These are phyloP conservation scores for Montipora sp. DNA, from an alignment of 64 coral and sea anemone genomes.

Conservation along the genomic window DNA sequence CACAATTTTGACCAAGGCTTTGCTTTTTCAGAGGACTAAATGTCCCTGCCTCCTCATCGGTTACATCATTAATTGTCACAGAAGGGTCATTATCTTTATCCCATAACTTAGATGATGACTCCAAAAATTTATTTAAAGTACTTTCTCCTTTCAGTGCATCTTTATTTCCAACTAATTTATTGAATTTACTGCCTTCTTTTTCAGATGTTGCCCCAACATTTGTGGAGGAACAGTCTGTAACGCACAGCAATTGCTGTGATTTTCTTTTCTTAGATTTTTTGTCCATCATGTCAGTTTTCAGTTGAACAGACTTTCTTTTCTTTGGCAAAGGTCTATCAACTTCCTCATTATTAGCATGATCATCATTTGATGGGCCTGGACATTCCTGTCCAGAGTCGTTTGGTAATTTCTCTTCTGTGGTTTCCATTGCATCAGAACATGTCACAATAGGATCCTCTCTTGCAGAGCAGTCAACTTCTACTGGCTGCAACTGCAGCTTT, in stretches of 20 bases:
- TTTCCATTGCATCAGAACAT: not conserved
- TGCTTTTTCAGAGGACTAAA: not conserved
- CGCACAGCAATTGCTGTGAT: not conserved
- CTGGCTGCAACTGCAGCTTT: not conserved
- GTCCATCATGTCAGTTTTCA: not conserved
- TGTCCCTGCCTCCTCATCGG: not conserved
- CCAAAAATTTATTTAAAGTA: not conserved
- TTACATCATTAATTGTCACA: not conserved
- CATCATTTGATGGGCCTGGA: not conserved
- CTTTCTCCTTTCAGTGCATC: not conserved
- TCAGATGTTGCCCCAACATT: not conserved
- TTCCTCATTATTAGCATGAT: not conserved
- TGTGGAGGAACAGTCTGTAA: not conserved
- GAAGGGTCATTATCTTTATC: not conserved
- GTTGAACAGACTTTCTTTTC: constrained; percentile 31
- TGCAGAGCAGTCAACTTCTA: not conserved
- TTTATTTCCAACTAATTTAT: not conserved
- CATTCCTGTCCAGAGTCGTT: not conserved
- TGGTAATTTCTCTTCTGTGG: not conserved
- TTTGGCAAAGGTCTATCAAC: not conserved
- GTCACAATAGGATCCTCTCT: not conserved
- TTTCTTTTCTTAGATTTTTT: constrained; percentile 1
- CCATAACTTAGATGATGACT: constrained; percentile 7
- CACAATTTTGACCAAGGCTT: not conserved
- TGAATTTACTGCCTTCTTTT: not conserved